Base-by-base conservation (phyloP, 2,113 vertebrate species). In the Guaruba guarouba region DNA sequence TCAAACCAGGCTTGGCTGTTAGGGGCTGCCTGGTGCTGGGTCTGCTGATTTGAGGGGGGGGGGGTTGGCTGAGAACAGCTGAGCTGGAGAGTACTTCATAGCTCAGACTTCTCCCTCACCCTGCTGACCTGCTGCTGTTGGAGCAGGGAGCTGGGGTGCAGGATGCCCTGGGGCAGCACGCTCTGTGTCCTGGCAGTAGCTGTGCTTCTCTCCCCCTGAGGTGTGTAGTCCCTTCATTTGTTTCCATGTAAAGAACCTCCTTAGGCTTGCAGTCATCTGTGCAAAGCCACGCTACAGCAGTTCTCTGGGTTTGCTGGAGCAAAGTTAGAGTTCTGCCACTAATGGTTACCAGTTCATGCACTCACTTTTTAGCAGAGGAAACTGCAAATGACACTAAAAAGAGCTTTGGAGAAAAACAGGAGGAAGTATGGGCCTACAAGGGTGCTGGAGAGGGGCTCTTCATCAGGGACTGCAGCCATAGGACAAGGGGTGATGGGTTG, bases 391-490 rank as follows among this genome's bases (percentile, higher is more conserved):
- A 59, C 61, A 86, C 57, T 51, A 66, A 52, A 68, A 66, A 23
- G 11, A 80, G 82, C 70, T 88, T 39, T 90, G 68, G 31, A 85
- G 37, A 46, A 83, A 73, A 90, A 7, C 1, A 17, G 9, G 48
- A 92, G 39, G 19, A 64, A 37, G 43, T 43, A 15, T 23, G 33
- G 33, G 33, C 55, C 33, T 59, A 10, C 33, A 59, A 9, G 33
- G 33, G 23, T 7, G 55, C 55, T 59, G 55, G 19, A 57, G 33
- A n/a, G 55, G 33, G 55, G 1, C 55, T 57, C 33, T n/a, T 22
- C 33, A 31, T 57, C 33, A n/a, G 55, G 55, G 55, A n/a, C 55
- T 57, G 19, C 1, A 57, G 55, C 0, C 0, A 57, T 2, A 57
- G 55, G 55, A n/a, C 55, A 22, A 57, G 31, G 31, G 31, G 31